Base-by-base conservation (phyloP, 2,888 invertebrate genomes). In the Bugulina stolonifera region DNA sequence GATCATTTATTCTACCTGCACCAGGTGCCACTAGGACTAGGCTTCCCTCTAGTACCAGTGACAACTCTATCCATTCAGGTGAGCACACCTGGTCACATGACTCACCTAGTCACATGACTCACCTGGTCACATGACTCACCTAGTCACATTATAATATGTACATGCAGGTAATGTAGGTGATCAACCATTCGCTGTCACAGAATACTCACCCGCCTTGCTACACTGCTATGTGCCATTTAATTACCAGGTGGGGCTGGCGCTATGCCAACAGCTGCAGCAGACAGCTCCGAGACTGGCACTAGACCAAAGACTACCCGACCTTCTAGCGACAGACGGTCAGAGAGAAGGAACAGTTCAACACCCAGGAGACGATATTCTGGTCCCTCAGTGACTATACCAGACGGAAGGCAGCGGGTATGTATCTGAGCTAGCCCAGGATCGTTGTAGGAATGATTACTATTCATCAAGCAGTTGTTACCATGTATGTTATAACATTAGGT, bases 61-160 rank as follows among this genome's bases (percentile, higher is more conserved):
- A 64, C 27, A 32, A 64, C n/a, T 64, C 64, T 32, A 25, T 64
- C 27, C 64, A 64, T 14, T 34, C 64, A 32, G 64, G 55, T 55
- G n/a, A n/a, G n/a, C n/a, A n/a, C n/a, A n/a, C n/a, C n/a, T n/a
- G 55, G 55, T 55, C 25, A 43, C 43, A 43, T 43, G 43, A 43
- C 43, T 43, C 5, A 10, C 18, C 43, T 18, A 43, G 5, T 10
- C 43, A 43, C 43, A 10, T 18, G 5, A n/a, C n/a, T n/a, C n/a
- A 18, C 10, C 18, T 10, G 43, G 43, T 43, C 43, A 43, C 43
- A 43, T 43, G 43, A 43, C 43, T 43, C n/a, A n/a, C n/a, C n/a
- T n/a, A n/a, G 43, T 43, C 43, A 43, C 43, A 43, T 43, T 5
- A 43, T 18, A 43, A 10, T 43, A 5, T 18, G 18, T 43, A 43